Percentiles rank a stretch among this genome's conserved stretches.
Evolutionary conservation across 2,113 vertebrate genomes (phyloP).

Genomic region (Erythrocercus mccallii): DNA sequence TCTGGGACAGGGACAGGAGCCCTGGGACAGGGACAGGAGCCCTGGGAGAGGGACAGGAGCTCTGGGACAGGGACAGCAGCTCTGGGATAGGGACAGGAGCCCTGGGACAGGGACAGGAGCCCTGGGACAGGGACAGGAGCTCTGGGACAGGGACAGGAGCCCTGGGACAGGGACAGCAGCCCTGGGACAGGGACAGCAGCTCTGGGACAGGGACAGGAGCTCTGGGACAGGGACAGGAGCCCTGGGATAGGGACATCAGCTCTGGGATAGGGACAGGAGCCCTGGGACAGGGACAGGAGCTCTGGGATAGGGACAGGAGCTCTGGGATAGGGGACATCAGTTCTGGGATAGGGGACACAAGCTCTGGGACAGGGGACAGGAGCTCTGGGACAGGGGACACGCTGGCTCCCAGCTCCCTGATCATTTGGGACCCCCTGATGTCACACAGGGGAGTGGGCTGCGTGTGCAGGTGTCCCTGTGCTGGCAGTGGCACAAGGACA

Average conservation of each 20-base stretch:
- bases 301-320: neutral
- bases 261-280: neutral
- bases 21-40: neutral
- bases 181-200: too few relatives aligned
- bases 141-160: neutral
- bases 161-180: accelerated
- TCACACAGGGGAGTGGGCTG: neutral
- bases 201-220: accelerated
- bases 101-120: neutral
- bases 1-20: neutral
- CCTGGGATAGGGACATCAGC: neutral
- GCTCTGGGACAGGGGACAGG: neutral
- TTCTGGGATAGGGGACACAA: neutral
- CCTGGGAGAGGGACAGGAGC: neutral
- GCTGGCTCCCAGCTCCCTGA: neutral
- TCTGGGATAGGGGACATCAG: neutral
- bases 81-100: neutral
- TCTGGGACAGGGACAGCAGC: neutral
- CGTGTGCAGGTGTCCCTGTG: neutral
- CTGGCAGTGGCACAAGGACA: neutral
- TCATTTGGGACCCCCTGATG: neutral
- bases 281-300: neutral
- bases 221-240: accelerated
- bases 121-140: neutral
- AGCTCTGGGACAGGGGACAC: neutral